Conservation (phyloP, 2,797 vertebrate species). For the Pempheris klunzingeri region DNA sequence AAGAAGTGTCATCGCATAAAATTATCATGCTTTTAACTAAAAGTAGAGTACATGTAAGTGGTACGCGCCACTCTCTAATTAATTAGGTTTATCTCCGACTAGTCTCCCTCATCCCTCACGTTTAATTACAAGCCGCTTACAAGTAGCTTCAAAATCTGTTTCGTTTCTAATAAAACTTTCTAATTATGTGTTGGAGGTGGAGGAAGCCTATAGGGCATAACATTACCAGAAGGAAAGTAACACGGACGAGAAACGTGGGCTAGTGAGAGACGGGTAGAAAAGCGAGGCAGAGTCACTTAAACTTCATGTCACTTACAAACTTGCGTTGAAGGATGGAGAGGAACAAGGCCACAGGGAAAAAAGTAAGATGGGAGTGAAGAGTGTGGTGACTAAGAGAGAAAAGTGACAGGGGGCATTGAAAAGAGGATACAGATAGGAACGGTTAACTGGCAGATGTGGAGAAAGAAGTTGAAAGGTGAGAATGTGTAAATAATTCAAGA, state of each 20-base stretch:
- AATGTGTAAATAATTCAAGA: conserved; percentile 48
- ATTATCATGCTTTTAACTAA: conserved; percentile 48
- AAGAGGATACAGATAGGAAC: conserved; percentile 17
- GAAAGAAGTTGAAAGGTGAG: conserved; percentile 42
- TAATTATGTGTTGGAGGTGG: conserved; percentile 67
- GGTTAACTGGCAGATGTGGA: conserved; percentile 21
- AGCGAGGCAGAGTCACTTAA: conserved; percentile 34
- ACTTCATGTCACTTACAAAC: conserved; percentile 44
- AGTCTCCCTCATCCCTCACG: conserved; percentile 51
- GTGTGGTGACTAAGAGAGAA: conserved; percentile 12
- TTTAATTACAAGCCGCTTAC: conserved; percentile 69
- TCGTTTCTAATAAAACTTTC: conserved; percentile 72
- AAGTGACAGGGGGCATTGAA: conserved; percentile 21
- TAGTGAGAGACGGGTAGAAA: conserved; percentile 32
- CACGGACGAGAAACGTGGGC: conserved; percentile 19
- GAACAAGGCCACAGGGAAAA: conserved; percentile 34
- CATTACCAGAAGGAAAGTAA: conserved; percentile 50
- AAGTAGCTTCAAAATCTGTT: conserved; percentile 66
- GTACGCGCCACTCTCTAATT: conserved; percentile 59
- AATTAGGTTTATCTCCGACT: conserved; percentile 65
- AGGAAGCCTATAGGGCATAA: conserved; percentile 70
- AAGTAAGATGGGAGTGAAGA: not conserved
- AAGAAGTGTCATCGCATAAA: conserved; percentile 27
- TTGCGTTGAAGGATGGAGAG: conserved; percentile 15
- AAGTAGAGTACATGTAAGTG: conserved; percentile 41